phyloP scores from a whole-genome alignment of 2,888 invertebrate species.

The Drosophila conformis region DNA sequence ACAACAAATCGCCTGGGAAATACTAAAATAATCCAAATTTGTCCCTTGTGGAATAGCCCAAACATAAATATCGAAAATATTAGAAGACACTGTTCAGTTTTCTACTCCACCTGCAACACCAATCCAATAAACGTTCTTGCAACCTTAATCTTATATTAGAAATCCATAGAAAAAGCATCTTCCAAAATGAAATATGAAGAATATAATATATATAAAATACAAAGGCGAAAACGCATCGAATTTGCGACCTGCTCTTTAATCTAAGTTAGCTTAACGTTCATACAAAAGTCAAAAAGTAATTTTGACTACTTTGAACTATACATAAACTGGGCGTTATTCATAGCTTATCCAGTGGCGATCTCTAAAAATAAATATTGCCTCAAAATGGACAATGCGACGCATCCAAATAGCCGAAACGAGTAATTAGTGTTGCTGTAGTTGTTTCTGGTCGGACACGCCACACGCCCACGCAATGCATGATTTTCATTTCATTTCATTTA shows the following conservation, averaged over 20 bases:
- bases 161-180: too few species aligned
- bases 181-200: too few species aligned
- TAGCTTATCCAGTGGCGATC: conserved; percentile 7
- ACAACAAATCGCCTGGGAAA: background rate
- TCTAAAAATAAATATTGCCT: background rate
- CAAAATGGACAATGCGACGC: conserved; percentile 25
- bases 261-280: background rate
- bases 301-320: background rate
- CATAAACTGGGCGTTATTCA: background rate
- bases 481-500: conserved; percentile 34
- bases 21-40: background rate
- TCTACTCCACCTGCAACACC: background rate
- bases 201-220: too few species aligned
- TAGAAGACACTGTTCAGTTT: background rate
- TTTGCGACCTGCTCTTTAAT: background rate
- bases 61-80: background rate
- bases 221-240: too few species aligned
- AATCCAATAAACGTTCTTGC: background rate
- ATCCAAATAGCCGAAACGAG: conserved; percentile 15
- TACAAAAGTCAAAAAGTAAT: background rate
- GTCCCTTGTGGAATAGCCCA: background rate
- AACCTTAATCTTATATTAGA: background rate
- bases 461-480: conserved; percentile 44
- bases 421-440: conserved; percentile 2
- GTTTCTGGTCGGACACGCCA: conserved; percentile 48